A percentile compares a stretch with the other conserved stretches of the same genome.
Evolutionary conservation across 2,797 vertebrate genomes (phyloP).

Genomic region (Silurus lanzhouensis): DNA sequence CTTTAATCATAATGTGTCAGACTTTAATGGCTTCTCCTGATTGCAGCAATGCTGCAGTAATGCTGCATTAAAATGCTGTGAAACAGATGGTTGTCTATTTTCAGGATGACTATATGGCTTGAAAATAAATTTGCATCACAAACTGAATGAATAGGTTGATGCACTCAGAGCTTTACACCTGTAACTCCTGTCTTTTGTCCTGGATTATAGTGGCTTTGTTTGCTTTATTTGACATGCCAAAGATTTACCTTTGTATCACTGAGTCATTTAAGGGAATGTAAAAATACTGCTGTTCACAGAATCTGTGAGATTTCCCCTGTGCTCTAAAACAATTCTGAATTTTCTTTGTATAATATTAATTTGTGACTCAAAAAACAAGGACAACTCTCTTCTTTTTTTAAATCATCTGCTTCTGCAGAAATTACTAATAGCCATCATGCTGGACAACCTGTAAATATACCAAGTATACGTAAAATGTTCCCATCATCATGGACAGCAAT

Average conservation of each 20-base stretch:
- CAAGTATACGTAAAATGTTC: neutral
- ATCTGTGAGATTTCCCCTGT: neutral
- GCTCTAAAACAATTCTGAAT: neutral
- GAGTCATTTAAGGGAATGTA: neutral
- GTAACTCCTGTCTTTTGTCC: neutral
- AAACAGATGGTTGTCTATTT: conserved; percentile 51
- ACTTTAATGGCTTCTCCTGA: conserved; percentile 20
- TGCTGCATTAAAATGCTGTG: conserved; percentile 17
- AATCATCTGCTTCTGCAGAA: neutral
- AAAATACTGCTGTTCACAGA: neutral
- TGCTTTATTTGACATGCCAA: neutral
- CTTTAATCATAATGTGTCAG: conserved; percentile 29
- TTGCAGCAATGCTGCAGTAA: conserved; percentile 2
- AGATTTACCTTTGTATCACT: neutral
- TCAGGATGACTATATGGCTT: conserved; percentile 34
- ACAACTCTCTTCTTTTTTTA: too few species aligned
- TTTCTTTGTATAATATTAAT: neutral
- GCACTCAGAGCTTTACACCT: conserved; percentile 21
- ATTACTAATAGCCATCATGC: neutral
- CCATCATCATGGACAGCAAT: neutral
- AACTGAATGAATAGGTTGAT: conserved; percentile 38
- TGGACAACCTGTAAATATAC: neutral
- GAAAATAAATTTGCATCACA: conserved; percentile 49
- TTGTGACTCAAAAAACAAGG: neutral
- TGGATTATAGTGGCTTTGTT: conserved; percentile 19